Evolutionary conservation across 1,140 invertebrate genomes (phyloP).

Genomic region (Drosophila persimilis): DNA sequence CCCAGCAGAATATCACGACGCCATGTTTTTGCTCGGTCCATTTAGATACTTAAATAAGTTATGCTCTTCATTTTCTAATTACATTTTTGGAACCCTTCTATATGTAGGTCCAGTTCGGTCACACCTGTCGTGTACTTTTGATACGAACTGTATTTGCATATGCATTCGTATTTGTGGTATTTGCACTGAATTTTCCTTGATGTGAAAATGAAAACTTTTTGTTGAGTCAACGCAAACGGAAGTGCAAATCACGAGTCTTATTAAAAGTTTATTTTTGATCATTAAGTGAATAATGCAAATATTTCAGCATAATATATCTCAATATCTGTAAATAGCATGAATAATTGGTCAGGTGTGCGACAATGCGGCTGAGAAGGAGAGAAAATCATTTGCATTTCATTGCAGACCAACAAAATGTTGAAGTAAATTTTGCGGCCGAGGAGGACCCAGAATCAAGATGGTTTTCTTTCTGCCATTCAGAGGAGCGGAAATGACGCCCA

Average conservation of each 20-base stretch:
- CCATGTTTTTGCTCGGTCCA: background rate
- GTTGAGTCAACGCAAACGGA: conserved; percentile 67
- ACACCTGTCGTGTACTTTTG: background rate
- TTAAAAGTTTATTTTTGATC: conserved; percentile 75
- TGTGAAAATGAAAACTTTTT: conserved; percentile 26
- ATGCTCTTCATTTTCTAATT: too few relatives aligned
- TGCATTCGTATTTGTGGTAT: background rate
- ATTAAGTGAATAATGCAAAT: conserved; percentile 62
- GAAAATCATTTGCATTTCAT: conserved; percentile 67
- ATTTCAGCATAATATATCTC: conserved; percentile 6
- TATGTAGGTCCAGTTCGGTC: background rate
- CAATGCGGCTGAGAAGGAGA: conserved; percentile 5
- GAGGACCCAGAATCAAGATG: conserved; percentile 4
- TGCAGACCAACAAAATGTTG: conserved; percentile 36
- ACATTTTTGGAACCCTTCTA: too few relatives aligned
- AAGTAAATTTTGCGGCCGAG: conserved; percentile 55
- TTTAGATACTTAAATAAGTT: too few relatives aligned
- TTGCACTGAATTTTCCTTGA: background rate
- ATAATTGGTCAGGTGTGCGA: conserved; percentile 58
- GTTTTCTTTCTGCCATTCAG: conserved; percentile 24
- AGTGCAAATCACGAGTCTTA: conserved; percentile 61
- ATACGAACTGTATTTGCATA: background rate
- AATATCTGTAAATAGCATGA: conserved; percentile 25
- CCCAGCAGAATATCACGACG: background rate
- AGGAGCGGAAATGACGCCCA: conserved; percentile 53